A percentile compares a stretch with the other conserved stretches of the same genome.
Conservation (phyloP, 2,113 vertebrate species). For the Noturus placidus region DNA sequence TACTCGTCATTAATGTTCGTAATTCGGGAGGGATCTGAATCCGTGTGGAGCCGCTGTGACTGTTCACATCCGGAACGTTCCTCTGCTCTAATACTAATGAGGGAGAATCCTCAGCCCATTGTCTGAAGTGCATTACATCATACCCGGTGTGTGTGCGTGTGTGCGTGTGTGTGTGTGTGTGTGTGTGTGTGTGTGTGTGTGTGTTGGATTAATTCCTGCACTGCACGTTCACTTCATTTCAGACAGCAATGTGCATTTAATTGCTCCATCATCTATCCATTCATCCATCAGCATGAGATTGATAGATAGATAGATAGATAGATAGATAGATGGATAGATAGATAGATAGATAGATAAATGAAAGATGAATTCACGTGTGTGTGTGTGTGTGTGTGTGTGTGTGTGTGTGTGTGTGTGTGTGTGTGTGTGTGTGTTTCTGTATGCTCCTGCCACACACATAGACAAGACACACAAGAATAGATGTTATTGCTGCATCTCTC, state of each 20-base stretch:
- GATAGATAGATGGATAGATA: not conserved
- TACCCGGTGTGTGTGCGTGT: slow-evolving; percentile 72
- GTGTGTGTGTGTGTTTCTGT: slow-evolving; percentile 1
- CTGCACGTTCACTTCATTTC: slow-evolving; percentile 33
- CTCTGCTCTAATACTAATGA: slow-evolving; percentile 71
- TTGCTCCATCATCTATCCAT: slow-evolving; percentile 24
- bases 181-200: slow-evolving; percentile 39
- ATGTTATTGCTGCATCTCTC: not conserved
- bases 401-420: slow-evolving; percentile 10
- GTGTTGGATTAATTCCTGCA: slow-evolving; percentile 41
- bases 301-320: not conserved
- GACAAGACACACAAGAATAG: not conserved
- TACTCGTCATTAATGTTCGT: not conserved
- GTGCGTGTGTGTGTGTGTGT: slow-evolving; percentile 56
- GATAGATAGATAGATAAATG: not conserved
- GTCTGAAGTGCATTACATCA: slow-evolving; percentile 94
- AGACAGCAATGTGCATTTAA: not conserved
- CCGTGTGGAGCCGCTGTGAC: not conserved
- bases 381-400: slow-evolving; percentile 19
- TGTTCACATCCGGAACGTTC: slow-evolving; percentile 53
- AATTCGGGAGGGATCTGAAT: not conserved
- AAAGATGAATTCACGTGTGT: not conserved
- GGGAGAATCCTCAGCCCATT: slow-evolving; percentile 89
- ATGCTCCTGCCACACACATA: slow-evolving; percentile 1
- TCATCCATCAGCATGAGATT: not conserved